Conservation (phyloP, 30 jellyfish, hydroid and myxozoan genomes). For the Mastigias papua region DNA sequence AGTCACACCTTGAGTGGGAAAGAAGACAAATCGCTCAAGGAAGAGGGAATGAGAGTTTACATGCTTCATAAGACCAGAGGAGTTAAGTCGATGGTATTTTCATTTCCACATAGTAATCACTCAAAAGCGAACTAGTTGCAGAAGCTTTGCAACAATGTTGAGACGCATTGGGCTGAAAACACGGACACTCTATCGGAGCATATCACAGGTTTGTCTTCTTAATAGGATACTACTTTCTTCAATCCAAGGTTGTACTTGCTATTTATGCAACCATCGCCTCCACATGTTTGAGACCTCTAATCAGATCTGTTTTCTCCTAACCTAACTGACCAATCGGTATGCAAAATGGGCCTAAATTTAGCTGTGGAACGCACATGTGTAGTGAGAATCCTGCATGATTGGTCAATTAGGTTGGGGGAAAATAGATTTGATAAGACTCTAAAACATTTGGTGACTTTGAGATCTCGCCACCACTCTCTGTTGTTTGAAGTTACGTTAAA, state of each 20-base stretch:
- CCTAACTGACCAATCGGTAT: too few relatives aligned
- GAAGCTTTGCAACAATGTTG: background rate
- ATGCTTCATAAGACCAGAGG: constrained; percentile 60
- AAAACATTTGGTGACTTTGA: too few relatives aligned
- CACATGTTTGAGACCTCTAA: too few relatives aligned
- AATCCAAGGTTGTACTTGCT: background rate
- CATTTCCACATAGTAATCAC: constrained; percentile 26
- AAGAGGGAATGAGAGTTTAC: constrained; percentile 38
- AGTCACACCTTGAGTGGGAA: background rate
- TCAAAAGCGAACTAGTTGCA: background rate
- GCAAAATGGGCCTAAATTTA: too few relatives aligned
- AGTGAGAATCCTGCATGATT: too few relatives aligned
- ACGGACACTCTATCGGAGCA: background rate
- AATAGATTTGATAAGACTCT: background rate
- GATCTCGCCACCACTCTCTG: too few relatives aligned
- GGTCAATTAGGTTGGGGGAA: too few relatives aligned
- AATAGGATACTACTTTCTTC: background rate
- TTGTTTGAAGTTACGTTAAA: too few relatives aligned
- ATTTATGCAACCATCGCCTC: background rate
- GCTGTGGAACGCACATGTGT: too few relatives aligned
- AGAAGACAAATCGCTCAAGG: background rate
- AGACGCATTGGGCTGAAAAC: background rate
- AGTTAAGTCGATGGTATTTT: constrained; percentile 62
- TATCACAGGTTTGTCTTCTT: background rate
- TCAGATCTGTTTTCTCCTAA: too few relatives aligned